Base-by-base conservation (phyloP, 2,113 vertebrate genomes). In the Myxocyprinus asiaticus region DNA sequence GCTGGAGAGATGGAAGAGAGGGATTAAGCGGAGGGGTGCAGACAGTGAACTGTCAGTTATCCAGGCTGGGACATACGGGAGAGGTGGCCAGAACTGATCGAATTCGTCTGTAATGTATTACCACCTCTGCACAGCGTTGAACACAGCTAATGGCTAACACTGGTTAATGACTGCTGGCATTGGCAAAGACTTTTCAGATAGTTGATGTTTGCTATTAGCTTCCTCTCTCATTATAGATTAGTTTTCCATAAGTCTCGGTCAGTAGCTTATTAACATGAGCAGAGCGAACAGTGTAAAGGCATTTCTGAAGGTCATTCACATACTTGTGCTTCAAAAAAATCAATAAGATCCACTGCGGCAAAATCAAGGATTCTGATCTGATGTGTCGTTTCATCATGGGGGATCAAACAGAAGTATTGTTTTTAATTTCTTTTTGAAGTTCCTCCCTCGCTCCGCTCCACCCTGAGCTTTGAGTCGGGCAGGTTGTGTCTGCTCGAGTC, bases 321-420 rank as follows among this genome's bases (percentile, higher is more conserved):
- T 33, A 1, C 22, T 33, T 33, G 22, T 33, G 22, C 22, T 33
- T 33, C 1, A 33, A 33, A 33, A 45, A 74, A 62, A 45, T 74
- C 56, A 33, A 59, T 47, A 17, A 72, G 70, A 73, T 59, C 5
- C 9, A 72, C 44, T 72, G 55, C 11, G 0, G 56, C 14, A 9
- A 77, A 83, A 63, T 67, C 33, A 15, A 55, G 43, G 76, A 80
- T 68, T 77, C 68, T 50, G 71, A 80, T 53, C 63, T 62, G 48
- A 59, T 15, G 33, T 51, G 8, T 44, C 66, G 67, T 74, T 55
- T 61, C 67, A 45, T 22, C 14, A 82, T 68, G 73, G 71, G 82
- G 59, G 86, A 81, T 86, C n/a, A 75, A 68, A 81, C 84, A 86
- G 67, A 82, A 67, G n/a, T 22, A 61, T 53, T 67, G 17, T 69